Evolutionary conservation across 1,140 invertebrate genomes (phyloP), one percentile per base, ranked within the genome.

Genomic region (Ceratina australensis): DNA sequence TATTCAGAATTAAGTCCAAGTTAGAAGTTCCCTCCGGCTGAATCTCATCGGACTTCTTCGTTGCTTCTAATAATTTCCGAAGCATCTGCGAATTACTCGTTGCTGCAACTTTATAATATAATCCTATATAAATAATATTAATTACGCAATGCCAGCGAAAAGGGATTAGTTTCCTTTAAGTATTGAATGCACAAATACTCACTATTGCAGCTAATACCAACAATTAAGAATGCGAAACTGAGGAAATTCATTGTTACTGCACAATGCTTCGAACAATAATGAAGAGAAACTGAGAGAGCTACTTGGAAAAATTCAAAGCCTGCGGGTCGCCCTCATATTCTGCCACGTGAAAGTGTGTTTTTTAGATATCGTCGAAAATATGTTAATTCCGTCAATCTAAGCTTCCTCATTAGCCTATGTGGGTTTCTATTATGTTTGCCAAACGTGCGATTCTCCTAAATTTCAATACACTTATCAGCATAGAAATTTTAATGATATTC

Each of bases 281-380:
- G 84, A 83, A 72, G 72, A 66, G 72, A 84, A 82, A 86, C 49
- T 57, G 24, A 13, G 13, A 13, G 47, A 20, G 10, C n/a, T 74
- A 56, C 52, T 50, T 47, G 57, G 67, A 12, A 50, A 78, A 84
- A 73, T 81, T 65, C 52, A 54, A 85, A 78, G 78, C 60, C 68
- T 86, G 83, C 83, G 84, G 84, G 84, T 82, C 16, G 15, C 80
- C 84, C 84, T 15, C 80, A 86, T 86, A 60, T 69, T 75, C 33
- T 24, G 26, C 33, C 20, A 64, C 26, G 83, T 78, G 84, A 85
- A 86, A 85, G 84, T 81, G 59, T 71, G 72, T 74, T 80, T 20
- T n/a, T 52, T 33, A 82, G 77, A 80, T 85, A 86, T 79, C 60
- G 18, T 66, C 49, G 65, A 54, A 78, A 81, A 61, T 84, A 79